A percentile compares a stretch with the other conserved stretches of the same genome.
phyloP scores from a whole-genome alignment of 23 tunicate genomes.

The Styela clava region DNA sequence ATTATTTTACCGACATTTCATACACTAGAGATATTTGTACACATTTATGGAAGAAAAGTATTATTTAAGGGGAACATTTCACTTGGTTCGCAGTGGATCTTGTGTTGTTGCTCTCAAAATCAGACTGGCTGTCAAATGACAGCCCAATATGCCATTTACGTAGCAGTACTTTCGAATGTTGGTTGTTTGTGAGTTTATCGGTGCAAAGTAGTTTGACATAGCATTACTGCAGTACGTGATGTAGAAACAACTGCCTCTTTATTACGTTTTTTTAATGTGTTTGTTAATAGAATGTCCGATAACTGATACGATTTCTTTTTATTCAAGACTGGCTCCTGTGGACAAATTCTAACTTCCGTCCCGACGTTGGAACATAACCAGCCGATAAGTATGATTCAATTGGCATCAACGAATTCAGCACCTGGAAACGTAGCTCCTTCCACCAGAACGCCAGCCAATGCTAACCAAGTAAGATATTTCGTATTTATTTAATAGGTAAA shows the following conservation, averaged over 20 bases:
- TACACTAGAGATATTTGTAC: neutral
- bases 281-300: too few relatives aligned
- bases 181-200: too few relatives aligned
- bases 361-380: constrained; percentile 27
- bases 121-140: neutral
- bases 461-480: neutral
- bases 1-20: neutral
- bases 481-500: too few relatives aligned
- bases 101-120: neutral
- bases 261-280: too few relatives aligned
- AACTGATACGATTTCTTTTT: too few relatives aligned
- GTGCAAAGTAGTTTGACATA: too few relatives aligned
- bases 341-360: constrained; percentile 30
- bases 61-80: neutral
- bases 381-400: neutral
- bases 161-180: too few relatives aligned
- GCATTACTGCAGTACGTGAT: too few relatives aligned
- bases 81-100: neutral
- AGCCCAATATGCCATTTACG: neutral
- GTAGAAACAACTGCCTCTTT: too few relatives aligned
- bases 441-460: neutral
- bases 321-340: constrained; percentile 36
- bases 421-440: neutral
- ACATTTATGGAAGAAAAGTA: too few relatives aligned
- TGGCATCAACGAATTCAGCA: neutral